Base-by-base conservation (phyloP, 2,113 vertebrate species). In the Morone saxatilis region DNA sequence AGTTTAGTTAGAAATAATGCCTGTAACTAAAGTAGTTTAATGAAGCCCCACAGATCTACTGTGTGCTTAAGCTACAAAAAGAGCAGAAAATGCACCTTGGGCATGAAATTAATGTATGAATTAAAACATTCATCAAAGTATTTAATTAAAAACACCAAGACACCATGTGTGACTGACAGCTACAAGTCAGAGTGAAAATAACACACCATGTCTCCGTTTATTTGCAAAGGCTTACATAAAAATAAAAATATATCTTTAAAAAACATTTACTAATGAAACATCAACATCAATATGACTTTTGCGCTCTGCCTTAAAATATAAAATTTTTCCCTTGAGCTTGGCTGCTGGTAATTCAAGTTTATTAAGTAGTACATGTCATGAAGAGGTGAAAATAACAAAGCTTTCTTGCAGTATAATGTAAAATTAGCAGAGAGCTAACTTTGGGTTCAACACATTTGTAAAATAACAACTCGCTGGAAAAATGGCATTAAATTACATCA, bases 101-200 rank as follows among this genome's bases (percentile, higher is more conserved):
- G 80, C 72, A 25, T 70, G 65, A 48, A 76, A 82, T 70, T 47
- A 38, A 73, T 66, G 41, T 81, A 54, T 36, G 36, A 51, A 75
- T 75, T 31, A 61, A n/a, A 53, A 5, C 14, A 31, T 19, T 65
- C 48, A 40, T 53, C 1, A 31, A 48, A 40, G 5, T 3, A 31
- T 43, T 66, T 20, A 22, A 16, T 81, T 69, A 54, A 47, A 69
- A 53, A 61, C 54, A 48, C 25, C 25, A 56, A 20, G n/a, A n/a
- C n/a, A n/a, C n/a, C n/a, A n/a, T 4, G 16, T 71, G 48, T 76
- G 22, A 62, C 43, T 68, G 79, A 61, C 71, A 47, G 38, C 63
- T 53, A 43, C 61, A 41, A 53, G 36, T 65, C 36, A 51, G 20
- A 67, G 40, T 3, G 36, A 43, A 20, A 43, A 54, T 13, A 66